These are phyloP conservation scores for Atrina japonica DNA, from an alignment of 2,888 invertebrate species.

Conservation along the genomic window DNA sequence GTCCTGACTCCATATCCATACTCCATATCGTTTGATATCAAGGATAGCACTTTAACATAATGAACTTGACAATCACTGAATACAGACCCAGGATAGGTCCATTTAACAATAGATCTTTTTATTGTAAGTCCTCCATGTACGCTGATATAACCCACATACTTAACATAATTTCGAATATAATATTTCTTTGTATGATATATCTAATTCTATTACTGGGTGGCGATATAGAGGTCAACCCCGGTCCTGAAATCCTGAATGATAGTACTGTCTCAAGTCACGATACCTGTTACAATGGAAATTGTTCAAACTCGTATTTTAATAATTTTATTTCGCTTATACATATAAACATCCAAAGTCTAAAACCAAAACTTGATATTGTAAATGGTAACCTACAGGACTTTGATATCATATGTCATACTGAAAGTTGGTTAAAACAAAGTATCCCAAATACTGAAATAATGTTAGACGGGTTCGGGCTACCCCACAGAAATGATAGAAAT, in stretches of 20 bases:
- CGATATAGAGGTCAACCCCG: not conserved
- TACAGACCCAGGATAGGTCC: no score
- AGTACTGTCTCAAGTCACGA: not conserved
- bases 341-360: constrained; percentile 1
- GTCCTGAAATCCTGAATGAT: not conserved
- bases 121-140: no score
- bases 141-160: no score
- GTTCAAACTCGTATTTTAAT: not conserved
- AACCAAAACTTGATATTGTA: constrained; percentile 2
- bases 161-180: not conserved
- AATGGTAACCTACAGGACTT: not conserved
- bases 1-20: no score
- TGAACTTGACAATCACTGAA: no score
- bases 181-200: not conserved
- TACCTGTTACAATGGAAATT: not conserved
- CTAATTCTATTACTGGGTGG: not conserved
- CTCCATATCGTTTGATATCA: no score
- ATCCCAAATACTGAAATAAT: not conserved
- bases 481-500: not conserved
- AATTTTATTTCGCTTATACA: not conserved
- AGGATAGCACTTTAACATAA: no score
- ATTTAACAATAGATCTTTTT: no score
- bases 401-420: not conserved
- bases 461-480: constrained; percentile 1
- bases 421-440: not conserved